Base-by-base conservation (phyloP, 1,140 invertebrate species). In the Phymastichus coffea region DNA sequence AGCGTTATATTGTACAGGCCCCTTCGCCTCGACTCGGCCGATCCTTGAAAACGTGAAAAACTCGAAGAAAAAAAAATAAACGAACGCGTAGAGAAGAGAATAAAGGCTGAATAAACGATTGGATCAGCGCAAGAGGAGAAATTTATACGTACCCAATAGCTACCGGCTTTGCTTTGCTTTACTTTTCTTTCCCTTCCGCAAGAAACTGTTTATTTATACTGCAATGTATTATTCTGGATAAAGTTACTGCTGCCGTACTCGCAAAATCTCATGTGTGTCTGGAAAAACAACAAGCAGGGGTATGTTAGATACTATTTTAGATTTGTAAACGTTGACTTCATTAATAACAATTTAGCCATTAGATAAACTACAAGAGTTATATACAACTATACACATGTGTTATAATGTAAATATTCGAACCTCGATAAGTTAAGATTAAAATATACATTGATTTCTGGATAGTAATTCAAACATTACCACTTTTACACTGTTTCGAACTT, bases 1-100 rank as follows among this genome's bases (percentile, higher is more conserved):
- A 9, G 30, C 33, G 12, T 28, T 33, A 19, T 35, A 49, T 33
- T 35, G 47, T 26, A 20, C n/a, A n/a, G n/a, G n/a, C n/a, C n/a
- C n/a, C n/a, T n/a, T n/a, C 15, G 1, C 10, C 25, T 7, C 4
- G 28, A 0, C 22, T 37, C 22, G 9, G 12, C 23, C 35, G 51
- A 41, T 48, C 19, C 33, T 61, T 54, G 51, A 61, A 61, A 61
- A 61, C 20, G 44, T 61, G 60, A 52, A 57, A 57, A 57, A 62
- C 47, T 20, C 44, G 46, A 48, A 47, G 37, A 56, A 56, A 49
- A 52, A 9, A 17, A 40, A 40, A 17, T 6, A 9, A 12, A 9
- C 41, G 51, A 54, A 22, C 14, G 7, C 10, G 28, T 4, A 48
- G 26, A 28, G 15, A 25, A 22, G 22, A 8, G 41, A 46, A 49